These are phyloP conservation scores for Psococerastis gibbosa DNA, from an alignment of 2,888 invertebrate genomes.

Conservation along the genomic window DNA sequence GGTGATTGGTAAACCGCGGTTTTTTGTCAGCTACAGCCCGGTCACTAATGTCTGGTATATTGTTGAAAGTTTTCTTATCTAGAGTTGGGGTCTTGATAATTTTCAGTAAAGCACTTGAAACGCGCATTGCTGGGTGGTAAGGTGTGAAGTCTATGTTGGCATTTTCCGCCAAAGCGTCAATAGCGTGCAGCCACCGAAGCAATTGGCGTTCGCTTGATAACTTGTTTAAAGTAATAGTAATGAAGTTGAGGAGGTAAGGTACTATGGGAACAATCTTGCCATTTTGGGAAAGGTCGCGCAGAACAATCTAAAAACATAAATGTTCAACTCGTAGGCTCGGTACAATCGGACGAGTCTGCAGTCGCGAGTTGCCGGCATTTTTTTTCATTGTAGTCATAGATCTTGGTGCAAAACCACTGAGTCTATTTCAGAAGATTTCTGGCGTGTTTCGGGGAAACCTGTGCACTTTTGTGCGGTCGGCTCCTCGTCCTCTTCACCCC, in stretches of 20 bases:
- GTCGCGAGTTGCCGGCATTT: too few species aligned
- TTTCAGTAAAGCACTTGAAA: neutral
- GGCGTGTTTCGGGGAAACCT: neutral
- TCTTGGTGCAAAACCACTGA: too few species aligned
- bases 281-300: slow-evolving; percentile 1
- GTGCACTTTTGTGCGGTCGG: too few species aligned
- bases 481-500: too few species aligned
- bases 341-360: too few species aligned
- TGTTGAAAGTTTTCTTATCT: neutral
- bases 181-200: neutral
- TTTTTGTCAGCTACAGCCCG: neutral
- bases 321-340: neutral
- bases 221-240: neutral
- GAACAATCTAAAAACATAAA: slow-evolving; percentile 3
- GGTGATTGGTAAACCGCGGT: neutral
- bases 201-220: slow-evolving; percentile 2
- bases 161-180: slow-evolving; percentile 2
- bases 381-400: too few species aligned
- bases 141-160: neutral
- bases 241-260: slow-evolving; percentile 7
- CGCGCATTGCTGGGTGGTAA: neutral
- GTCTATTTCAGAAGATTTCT: too few species aligned
- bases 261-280: slow-evolving; percentile 1
- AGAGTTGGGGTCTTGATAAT: neutral
- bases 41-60: neutral